A percentile compares a stretch with the other conserved stretches of the same genome.
Conservation (phyloP, 2,797 vertebrate species). For the Danio aesculapii region DNA sequence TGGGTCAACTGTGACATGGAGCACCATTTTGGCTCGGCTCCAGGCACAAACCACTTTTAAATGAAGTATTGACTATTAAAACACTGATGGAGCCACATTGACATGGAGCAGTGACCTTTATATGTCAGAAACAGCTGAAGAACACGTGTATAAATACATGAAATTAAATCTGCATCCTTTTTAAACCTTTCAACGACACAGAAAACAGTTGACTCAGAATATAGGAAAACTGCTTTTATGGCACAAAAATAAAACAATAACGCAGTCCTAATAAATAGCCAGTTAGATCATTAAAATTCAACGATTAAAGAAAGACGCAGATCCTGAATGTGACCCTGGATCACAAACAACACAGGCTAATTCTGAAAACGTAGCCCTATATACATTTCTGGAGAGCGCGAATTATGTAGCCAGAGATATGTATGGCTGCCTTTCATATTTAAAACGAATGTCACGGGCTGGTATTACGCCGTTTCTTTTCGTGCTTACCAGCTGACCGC, state of each 20-base stretch:
- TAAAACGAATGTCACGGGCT: too few relatives aligned
- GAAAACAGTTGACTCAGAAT: not conserved
- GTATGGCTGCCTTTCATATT: too few relatives aligned
- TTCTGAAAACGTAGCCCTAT: too few relatives aligned
- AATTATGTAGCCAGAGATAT: too few relatives aligned
- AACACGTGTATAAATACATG: too few relatives aligned
- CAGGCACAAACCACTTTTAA: constrained; percentile 8
- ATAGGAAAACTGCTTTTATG: constrained; percentile 57
- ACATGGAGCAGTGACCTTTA: not conserved
- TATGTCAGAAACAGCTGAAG: too few relatives aligned
- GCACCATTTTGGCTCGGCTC: not conserved
- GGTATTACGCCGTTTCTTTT: too few relatives aligned
- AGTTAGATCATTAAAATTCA: constrained; percentile 18
- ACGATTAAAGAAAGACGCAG: constrained; percentile 12
- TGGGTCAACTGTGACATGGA: too few relatives aligned
- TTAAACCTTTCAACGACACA: not conserved
- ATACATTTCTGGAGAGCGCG: too few relatives aligned
- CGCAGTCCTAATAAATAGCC: constrained; percentile 39
- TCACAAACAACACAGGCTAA: too few relatives aligned
- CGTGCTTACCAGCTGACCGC: too few relatives aligned
- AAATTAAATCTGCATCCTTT: not conserved
- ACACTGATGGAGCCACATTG: not conserved
- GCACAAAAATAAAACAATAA: constrained; percentile 48
- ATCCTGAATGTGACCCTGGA: too few relatives aligned
- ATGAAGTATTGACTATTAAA: not conserved